Base-by-base conservation (phyloP, 2,888 invertebrate genomes). In the Tiliacea citrago region DNA sequence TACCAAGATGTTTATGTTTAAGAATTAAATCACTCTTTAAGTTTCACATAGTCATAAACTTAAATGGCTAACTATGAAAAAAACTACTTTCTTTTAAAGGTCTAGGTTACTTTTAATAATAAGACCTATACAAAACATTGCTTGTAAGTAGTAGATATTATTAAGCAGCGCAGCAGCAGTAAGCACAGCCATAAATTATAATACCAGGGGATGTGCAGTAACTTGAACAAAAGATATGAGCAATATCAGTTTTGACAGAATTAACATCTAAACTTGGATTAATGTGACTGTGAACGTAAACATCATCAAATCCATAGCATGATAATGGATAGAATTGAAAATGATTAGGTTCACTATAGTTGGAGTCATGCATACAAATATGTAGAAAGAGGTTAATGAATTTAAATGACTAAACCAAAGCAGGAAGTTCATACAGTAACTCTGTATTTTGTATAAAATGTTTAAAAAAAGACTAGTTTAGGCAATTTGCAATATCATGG, bases 381-480 rank as follows among this genome's bases (percentile, higher is more conserved):
- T 24, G 3, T 68, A 39, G 3, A 18, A 6, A 35, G 0, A 42
- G 0, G 6, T 21, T 16, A 24, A 16, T 51, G 4, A 35, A 42
- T 35, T n/a, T n/a, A 65, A 58, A 68, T 60, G 3, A 69, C 24
- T 39, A 68, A 60, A 60, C 55, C 13, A 71, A n/a, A 71, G 55
- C 49, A 79, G 71, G 79, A 79, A 55, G n/a, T 76, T 42, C 16
- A 42, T 24, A n/a, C 18, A 21, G 16, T 39, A 24, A 35, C 35
- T n/a, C 13, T n/a, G 12, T 42, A 51, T 42, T 77, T 42, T n/a
- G 5, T 47, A n/a, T 42, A 5, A 42, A 77, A 58, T 58, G 49
- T n/a, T 24, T 7, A 24, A 16, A 47, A 35, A 51, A 62, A 49
- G 0, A 18, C 45, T 16, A 21, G 35, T 42, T 58, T 55, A 68